phyloP scores from a whole-genome alignment of 2,888 invertebrate species.

The Adelphocoris suturalis region DNA sequence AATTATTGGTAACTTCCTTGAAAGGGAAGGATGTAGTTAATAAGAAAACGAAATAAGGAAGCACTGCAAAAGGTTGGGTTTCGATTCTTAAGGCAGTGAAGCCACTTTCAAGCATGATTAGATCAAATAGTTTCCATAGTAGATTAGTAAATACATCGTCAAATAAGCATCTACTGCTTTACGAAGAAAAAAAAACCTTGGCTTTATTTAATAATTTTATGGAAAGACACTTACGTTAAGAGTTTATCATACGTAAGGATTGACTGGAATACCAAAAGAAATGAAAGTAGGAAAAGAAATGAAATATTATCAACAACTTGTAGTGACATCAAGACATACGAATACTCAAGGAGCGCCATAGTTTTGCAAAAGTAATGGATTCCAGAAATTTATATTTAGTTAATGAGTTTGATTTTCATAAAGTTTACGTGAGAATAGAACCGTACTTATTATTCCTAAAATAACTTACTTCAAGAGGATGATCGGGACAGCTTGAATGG shows the following conservation, averaged over 20 bases:
- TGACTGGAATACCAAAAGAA: slow-evolving; percentile 59
- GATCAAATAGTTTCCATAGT: background rate
- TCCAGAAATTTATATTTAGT: too few relatives aligned
- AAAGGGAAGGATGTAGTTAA: background rate
- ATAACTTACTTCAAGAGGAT: too few relatives aligned
- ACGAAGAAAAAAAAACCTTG: background rate
- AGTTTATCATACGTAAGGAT: slow-evolving; percentile 46
- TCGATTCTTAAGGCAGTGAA: background rate
- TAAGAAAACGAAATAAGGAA: background rate
- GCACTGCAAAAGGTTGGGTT: background rate
- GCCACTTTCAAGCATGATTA: background rate
- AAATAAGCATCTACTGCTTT: background rate
- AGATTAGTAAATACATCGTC: background rate
- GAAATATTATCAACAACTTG: too few relatives aligned
- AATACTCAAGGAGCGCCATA: too few relatives aligned
- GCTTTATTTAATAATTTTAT: background rate
- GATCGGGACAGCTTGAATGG: too few relatives aligned
- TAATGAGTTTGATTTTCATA: too few relatives aligned
- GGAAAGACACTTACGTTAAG: slow-evolving; percentile 38
- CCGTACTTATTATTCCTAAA: too few relatives aligned
- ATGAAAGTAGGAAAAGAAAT: slow-evolving; percentile 3
- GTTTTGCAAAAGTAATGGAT: too few relatives aligned
- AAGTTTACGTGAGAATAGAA: too few relatives aligned
- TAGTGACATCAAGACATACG: too few relatives aligned
- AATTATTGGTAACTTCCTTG: background rate